Conservation (phyloP, 2,888 invertebrate species). For the Eudasyphora cyanicolor region DNA sequence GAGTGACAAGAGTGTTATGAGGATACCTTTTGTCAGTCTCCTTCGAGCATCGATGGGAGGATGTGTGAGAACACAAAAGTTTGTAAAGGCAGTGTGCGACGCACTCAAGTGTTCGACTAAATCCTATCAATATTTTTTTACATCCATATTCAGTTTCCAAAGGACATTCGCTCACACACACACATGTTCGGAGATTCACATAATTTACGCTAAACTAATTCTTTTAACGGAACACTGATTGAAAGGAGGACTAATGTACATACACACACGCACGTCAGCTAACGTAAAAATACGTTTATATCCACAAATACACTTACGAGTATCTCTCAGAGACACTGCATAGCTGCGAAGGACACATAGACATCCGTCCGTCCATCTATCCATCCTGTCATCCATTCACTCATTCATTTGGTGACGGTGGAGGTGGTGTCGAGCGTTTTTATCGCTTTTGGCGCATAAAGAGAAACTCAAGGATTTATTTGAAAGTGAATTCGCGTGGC, state of each 20-base stretch:
- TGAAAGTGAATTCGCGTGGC: not conserved
- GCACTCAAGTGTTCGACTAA: conserved; percentile 15
- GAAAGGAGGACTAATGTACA: conserved; percentile 38
- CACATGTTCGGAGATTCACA: conserved; percentile 45
- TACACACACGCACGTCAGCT: conserved; percentile 18
- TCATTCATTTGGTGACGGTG: no score
- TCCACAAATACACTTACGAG: conserved; percentile 1
- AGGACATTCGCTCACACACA: conserved; percentile 30
- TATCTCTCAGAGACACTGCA: not conserved
- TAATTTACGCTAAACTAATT: conserved; percentile 59
- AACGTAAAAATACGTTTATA: not conserved
- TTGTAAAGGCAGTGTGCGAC: not conserved
- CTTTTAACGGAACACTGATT: conserved; percentile 50
- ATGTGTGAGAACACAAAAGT: not conserved
- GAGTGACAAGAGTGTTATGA: conserved; percentile 54
- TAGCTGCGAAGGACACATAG: conserved; percentile 2
- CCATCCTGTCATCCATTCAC: not conserved
- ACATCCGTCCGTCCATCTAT: not conserved
- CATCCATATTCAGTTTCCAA: conserved; percentile 38
- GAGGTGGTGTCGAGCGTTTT: not conserved
- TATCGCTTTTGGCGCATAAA: not conserved
- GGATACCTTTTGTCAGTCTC: conserved; percentile 47
- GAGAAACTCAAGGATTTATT: conserved; percentile 12
- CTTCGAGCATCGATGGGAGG: not conserved
- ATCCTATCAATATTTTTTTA: conserved; percentile 44